Conservation (phyloP, 37 sponge, comb jelly and placozoan genomes). For the Aplysina aerophoba region DNA sequence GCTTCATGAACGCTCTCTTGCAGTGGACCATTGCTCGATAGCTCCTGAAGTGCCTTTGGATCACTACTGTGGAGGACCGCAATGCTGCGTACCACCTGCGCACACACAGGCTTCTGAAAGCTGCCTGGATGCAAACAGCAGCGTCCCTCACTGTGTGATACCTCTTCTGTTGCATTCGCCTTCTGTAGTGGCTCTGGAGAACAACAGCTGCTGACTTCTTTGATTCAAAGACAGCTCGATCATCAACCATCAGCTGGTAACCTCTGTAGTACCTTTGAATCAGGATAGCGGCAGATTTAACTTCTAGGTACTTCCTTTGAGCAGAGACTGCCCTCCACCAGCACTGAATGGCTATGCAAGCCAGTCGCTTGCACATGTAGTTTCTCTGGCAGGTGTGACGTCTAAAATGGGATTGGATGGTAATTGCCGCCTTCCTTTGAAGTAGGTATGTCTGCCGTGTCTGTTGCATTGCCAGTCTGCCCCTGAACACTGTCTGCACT, state of each 20-base stretch:
- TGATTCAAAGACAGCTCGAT: too few relatives aligned
- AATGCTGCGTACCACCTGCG: neutral
- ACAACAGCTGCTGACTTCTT: slow-evolving; percentile 3
- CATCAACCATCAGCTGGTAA: neutral
- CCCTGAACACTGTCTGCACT: slow-evolving; percentile 26
- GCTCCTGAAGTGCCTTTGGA: too few relatives aligned
- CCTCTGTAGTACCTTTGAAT: slow-evolving; percentile 16
- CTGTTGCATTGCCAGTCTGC: neutral
- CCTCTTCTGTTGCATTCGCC: neutral
- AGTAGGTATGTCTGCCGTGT: slow-evolving; percentile 6
- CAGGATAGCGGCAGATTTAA: neutral
- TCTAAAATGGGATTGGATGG: slow-evolving; percentile 42
- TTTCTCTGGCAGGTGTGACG: neutral
- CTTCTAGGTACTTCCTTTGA: neutral
- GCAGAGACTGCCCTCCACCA: slow-evolving; percentile 29
- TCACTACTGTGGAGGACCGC: too few relatives aligned
- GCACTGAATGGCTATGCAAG: slow-evolving; percentile 11
- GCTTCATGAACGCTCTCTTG: slow-evolving; percentile 9
- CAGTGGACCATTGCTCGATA: neutral
- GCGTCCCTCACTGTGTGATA: slow-evolving; percentile 4
- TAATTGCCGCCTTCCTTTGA: slow-evolving; percentile 35
- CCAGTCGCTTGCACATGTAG: neutral
- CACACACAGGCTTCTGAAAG: slow-evolving; percentile 15
- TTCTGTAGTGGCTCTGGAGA: slow-evolving; percentile 30
- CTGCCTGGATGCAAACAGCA: slow-evolving; percentile 45